Base-by-base conservation (phyloP, 2,113 vertebrate species). In the Tyrannus savana region DNA sequence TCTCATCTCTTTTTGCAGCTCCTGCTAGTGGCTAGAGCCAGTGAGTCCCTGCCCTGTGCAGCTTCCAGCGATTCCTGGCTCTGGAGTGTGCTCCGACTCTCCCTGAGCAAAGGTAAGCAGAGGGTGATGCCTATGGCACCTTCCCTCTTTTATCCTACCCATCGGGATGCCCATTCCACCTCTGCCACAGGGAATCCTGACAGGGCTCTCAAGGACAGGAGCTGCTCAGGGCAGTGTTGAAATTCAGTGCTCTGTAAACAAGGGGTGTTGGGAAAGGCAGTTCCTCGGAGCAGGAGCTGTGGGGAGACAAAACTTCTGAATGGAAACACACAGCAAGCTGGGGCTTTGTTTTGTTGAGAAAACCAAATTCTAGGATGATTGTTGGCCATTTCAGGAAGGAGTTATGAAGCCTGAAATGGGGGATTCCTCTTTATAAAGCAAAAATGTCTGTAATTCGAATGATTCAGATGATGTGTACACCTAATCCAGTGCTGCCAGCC, bases 141-240 rank as follows among this genome's bases (percentile, higher is more conserved):
- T 91, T 79, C 39, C 66, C 23, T 53, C 10, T 53, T 35, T 74
- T 41, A 66, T 67, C 71, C 46, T 62, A 0, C 27, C 50, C 73
- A 8, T n/a, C 2, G 3, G 12, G 62, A 42, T 4, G 56, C 14
- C 35, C 6, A 0, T 62, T 56, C 37, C 4, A 18, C 14, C 42
- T 55, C 37, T 1, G 1, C 19, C 0, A 1, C 1, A 4, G 39
- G 52, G 53, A 50, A 47, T 17, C 25, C 68, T 6, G 28, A 18
- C 0, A 1, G 22, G 15, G 35, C 6, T 89, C 28, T 42, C 0
- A 1, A 63, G 66, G 30, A 33, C 1, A 5, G 25, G 74, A 60
- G 37, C 16, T 50, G 39, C 56, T 41, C 17, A 2, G 5, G 0
- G 6, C 4, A 5, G 12, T 1, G 1, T 14, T 47, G 41, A 31